Evolutionary conservation across 2,888 invertebrate genomes (phyloP).

Genomic region (Corbicula japonica): DNA sequence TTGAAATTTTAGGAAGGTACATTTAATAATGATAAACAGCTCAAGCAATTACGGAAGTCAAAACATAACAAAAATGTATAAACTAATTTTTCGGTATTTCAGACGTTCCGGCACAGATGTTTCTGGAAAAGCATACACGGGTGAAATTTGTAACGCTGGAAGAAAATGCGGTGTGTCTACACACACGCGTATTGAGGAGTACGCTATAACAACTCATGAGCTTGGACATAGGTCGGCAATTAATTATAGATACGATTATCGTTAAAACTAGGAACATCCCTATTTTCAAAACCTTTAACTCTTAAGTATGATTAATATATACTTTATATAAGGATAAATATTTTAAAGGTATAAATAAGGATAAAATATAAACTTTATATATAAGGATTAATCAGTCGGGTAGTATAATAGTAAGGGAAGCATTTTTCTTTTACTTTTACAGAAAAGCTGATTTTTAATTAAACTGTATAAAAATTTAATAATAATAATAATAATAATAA

Average conservation of each 20-base stretch:
- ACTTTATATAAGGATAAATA: no score
- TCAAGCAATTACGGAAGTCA: not conserved
- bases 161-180: slow-evolving; percentile 58
- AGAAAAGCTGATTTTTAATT: no score
- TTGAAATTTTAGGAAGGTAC: not conserved
- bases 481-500: no score
- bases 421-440: no score
- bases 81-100: not conserved
- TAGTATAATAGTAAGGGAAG: no score
- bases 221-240: slow-evolving; percentile 62
- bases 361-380: no score
- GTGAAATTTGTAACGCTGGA: slow-evolving; percentile 28
- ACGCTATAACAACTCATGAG: slow-evolving; percentile 59
- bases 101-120: slow-evolving; percentile 28
- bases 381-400: no score
- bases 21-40: not conserved
- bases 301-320: no score
- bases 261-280: no score
- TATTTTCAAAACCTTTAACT: no score
- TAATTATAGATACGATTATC: not conserved
- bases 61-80: not conserved
- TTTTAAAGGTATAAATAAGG: no score
- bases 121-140: slow-evolving; percentile 31
- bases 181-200: slow-evolving; percentile 25
- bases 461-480: no score